Percentiles rank a stretch among this genome's conserved stretches.
These are phyloP conservation scores for Heliconius hortense DNA, from an alignment of 2,888 invertebrate species.

Conservation along the genomic window DNA sequence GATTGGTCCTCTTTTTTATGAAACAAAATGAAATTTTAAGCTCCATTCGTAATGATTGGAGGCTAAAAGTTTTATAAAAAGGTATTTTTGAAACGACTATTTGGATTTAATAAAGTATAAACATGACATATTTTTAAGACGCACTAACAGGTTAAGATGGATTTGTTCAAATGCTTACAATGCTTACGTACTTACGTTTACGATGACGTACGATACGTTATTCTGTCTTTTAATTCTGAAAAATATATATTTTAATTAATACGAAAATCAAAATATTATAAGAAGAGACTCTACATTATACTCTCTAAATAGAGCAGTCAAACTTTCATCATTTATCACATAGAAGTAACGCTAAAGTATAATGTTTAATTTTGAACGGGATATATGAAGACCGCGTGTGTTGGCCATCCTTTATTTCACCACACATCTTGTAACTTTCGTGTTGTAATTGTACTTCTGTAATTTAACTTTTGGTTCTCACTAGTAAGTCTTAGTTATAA, in stretches of 20 bases:
- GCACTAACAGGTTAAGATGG: too few species aligned
- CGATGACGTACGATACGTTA: too few species aligned
- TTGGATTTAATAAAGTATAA: too few species aligned
- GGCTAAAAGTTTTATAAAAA: too few species aligned
- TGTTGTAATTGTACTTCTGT: neutral
- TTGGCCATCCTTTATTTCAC: neutral
- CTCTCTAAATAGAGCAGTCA: neutral
- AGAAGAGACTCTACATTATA: neutral
- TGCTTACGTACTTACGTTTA: too few species aligned
- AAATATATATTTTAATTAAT: neutral
- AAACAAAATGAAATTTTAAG: too few species aligned
- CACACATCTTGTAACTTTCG: conserved; percentile 3
- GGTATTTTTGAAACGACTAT: too few species aligned
- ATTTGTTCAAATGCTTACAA: too few species aligned
- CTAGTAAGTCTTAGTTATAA: neutral
- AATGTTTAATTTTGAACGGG: conserved; percentile 10
- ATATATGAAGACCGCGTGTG: conserved; percentile 7
- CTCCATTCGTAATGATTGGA: too few species aligned
- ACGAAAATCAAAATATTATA: neutral
- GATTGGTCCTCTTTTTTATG: too few species aligned
- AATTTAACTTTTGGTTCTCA: neutral
- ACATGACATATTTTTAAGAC: too few species aligned
- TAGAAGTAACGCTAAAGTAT: neutral
- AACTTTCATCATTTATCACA: conserved; percentile 16
- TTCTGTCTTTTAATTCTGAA: too few species aligned